Percentiles rank a stretch among this genome's conserved stretches.
Evolutionary conservation across 2,797 vertebrate species (phyloP).

Genomic region (Fundulus diaphanus): DNA sequence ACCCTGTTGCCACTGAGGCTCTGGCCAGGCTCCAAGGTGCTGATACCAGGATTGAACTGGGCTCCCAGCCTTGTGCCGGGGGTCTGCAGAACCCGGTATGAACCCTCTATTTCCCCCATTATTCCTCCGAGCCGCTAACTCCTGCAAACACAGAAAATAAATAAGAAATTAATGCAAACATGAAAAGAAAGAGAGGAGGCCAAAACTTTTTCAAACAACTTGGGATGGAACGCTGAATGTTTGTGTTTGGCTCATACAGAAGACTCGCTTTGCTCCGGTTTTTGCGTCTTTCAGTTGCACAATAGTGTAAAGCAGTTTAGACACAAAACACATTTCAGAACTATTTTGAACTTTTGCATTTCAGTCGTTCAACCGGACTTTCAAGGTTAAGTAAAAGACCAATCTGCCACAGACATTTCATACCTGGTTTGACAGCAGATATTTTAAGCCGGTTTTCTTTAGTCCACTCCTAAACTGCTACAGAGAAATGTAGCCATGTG

Average conservation of each 20-base stretch:
- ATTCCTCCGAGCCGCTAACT: constrained; percentile 59
- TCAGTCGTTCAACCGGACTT: background rate
- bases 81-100: constrained; percentile 90
- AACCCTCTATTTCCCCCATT: constrained; percentile 96
- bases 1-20: constrained; percentile 77
- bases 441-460: too few species aligned
- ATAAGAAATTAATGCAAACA: background rate
- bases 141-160: constrained; percentile 43
- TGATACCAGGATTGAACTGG: constrained; percentile 86
- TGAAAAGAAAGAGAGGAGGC: background rate
- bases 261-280: background rate
- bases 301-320: background rate
- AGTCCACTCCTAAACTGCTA: too few species aligned
- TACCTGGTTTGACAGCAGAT: too few species aligned
- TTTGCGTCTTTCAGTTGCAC: background rate
- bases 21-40: constrained; percentile 90
- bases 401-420: background rate
- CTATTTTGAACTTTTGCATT: background rate
- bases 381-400: background rate
- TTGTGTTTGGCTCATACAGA: background rate
- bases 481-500: background rate
- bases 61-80: constrained; percentile 88
- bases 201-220: background rate
- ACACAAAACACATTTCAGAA: background rate
- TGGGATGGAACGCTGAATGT: background rate